Evolutionary conservation across 2,797 vertebrate species (phyloP).

Genomic region (Manis javanica): DNA sequence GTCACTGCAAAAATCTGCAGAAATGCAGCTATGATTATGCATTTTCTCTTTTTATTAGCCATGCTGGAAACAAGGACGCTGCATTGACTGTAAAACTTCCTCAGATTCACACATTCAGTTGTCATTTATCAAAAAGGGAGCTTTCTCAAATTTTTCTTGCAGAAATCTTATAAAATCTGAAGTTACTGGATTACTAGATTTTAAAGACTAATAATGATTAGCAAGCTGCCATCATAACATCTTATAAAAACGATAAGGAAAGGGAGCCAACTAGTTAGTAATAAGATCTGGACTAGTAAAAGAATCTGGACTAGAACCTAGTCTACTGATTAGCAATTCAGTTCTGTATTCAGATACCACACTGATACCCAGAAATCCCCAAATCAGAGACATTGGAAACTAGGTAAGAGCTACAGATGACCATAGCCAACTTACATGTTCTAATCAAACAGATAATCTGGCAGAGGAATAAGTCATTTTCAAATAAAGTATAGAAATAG

Average conservation of each 20-base stretch:
- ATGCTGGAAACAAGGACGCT: neutral
- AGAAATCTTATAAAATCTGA: conserved; percentile 1
- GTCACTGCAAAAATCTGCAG: neutral
- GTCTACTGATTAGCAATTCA: neutral
- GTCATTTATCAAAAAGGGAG: neutral
- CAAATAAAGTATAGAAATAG: conserved; percentile 26
- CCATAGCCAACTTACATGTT: neutral
- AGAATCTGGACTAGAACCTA: neutral
- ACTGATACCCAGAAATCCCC: neutral
- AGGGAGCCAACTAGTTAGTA: neutral
- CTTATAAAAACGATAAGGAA: neutral
- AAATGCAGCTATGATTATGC: neutral
- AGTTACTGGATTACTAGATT: conserved; percentile 32
- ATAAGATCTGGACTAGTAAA: neutral
- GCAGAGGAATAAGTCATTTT: neutral
- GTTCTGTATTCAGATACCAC: neutral
- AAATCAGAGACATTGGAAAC: neutral
- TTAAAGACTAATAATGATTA: neutral
- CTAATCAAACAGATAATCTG: conserved; percentile 10
- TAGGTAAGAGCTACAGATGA: neutral
- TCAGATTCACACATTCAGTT: neutral
- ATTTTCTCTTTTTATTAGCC: neutral
- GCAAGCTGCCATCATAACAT: neutral
- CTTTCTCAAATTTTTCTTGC: neutral
- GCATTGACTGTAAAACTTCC: neutral